A percentile compares a stretch with the other conserved stretches of the same genome.
Evolutionary conservation across 2,888 invertebrate genomes (phyloP).

Genomic region (Tipula lateralis): DNA sequence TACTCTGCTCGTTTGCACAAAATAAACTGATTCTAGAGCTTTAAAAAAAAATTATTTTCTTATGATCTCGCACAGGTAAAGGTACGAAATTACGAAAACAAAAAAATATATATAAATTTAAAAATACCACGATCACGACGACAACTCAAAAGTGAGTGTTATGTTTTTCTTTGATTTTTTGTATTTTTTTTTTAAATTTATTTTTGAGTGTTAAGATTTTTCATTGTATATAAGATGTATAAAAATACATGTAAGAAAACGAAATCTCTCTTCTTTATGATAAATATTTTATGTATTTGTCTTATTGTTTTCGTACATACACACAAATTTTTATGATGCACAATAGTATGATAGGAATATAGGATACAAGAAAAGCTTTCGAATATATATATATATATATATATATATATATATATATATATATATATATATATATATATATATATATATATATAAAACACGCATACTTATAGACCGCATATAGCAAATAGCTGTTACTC

Average conservation of each 20-base stretch:
- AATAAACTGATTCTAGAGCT: neutral
- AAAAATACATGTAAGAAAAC: neutral
- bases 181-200: no score
- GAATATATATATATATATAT: no score
- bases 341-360: no score
- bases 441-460: no score
- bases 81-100: neutral
- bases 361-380: neutral
- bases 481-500: neutral
- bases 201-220: neutral
- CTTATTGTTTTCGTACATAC: neutral
- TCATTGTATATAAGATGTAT: neutral
- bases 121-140: slow-evolving; percentile 8
- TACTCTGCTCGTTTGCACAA: neutral
- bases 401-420: no score
- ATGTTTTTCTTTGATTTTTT: neutral
- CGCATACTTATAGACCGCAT: neutral
- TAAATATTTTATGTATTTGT: neutral
- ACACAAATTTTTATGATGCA: neutral
- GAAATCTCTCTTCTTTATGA: neutral
- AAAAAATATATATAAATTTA: neutral
- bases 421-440: no score
- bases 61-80: neutral
- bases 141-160: slow-evolving; percentile 19
- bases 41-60: neutral